These are phyloP conservation scores for Scartelaos histophorus DNA, from an alignment of 2,113 vertebrate species.

Conservation along the genomic window DNA sequence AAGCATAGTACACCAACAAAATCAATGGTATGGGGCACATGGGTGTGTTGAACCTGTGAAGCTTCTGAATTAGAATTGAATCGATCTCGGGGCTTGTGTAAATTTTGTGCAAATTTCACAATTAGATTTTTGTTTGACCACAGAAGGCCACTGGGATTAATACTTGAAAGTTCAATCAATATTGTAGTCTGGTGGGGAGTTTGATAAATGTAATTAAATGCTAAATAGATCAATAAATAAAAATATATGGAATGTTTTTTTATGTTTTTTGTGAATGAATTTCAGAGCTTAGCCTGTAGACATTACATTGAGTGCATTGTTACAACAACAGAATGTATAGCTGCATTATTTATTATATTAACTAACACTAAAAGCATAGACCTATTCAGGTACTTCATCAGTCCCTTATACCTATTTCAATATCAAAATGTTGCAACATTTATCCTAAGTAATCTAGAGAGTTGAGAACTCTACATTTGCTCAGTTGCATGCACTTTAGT, in stretches of 20 bases:
- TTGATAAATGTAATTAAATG: slow-evolving; percentile 16
- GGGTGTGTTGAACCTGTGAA: slow-evolving; percentile 9
- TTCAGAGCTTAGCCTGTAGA: not conserved
- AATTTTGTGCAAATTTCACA: slow-evolving; percentile 13
- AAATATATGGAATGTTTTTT: not conserved
- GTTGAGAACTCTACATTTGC: too few species aligned
- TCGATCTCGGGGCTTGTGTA: slow-evolving; percentile 34
- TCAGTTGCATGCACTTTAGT: too few species aligned
- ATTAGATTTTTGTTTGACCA: slow-evolving; percentile 20
- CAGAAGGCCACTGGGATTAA: not conserved
- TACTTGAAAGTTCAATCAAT: slow-evolving; percentile 14
- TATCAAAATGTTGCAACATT: slow-evolving; percentile 12
- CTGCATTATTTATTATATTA: not conserved
- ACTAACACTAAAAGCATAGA: not conserved
- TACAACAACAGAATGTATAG: not conserved
- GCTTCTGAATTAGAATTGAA: slow-evolving; percentile 21
- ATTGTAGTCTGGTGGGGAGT: not conserved
- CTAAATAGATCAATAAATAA: slow-evolving; percentile 9
- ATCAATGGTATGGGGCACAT: not conserved
- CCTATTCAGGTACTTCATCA: not conserved
- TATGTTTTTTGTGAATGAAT: not conserved
- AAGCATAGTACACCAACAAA: not conserved
- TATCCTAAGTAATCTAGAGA: slow-evolving; percentile 14
- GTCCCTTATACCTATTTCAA: slow-evolving; percentile 29
- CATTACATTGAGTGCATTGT: not conserved